Evolutionary conservation across 2,797 vertebrate species (phyloP), one percentile per base, ranked within the genome.

Genomic region (Mormyrops boulengeri): DNA sequence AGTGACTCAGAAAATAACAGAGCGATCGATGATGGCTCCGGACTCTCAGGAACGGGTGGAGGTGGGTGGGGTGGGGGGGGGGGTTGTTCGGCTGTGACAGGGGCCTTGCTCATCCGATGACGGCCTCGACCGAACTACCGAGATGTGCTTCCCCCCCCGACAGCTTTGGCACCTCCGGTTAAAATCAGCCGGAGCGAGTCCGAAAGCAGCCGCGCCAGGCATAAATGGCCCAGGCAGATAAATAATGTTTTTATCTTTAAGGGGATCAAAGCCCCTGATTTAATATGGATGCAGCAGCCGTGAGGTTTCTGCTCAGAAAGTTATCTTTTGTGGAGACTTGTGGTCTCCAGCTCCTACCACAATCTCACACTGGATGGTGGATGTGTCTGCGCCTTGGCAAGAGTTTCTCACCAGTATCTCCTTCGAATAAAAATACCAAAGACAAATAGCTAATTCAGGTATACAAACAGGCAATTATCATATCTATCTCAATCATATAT

Each of bases 1-100:
- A 93, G 93, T 93, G 91, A 94, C 86, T 94, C 90, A 92, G 89
- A 93, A 91, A 93, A 94, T 91, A 90, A 93, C 92, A 69, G 34
- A 91, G 87, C 66, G 52, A 92, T 92, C 90, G 80, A 92, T 93
- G 93, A 94, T 89, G 90, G 91, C 92, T 53, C 77, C 4, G 22
- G 85, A 89, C 92, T 93, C 49, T 8, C 85, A 53, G 49, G 52
- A 2, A 92, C 94, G 93, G 91, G 93, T 93, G 92, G 93, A 91
- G 90, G 90, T 90, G 91, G 90, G 88, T 92, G 91, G 7, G 90
- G 88, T 92, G 91, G 22, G 0, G 8, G 85, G 89, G 87, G 91
- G 90, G 90, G 85, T 88, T 90, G 91, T 84, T 49, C 1, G 17
- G 17, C 85, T 88, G 52, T 92, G 92, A 93, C 91, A 91, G 90